Evolutionary conservation across 35 echinoderm and acorn worm genomes (phyloP), one percentile per base, ranked within the genome.

Genomic region (Amphiura filiformis): DNA sequence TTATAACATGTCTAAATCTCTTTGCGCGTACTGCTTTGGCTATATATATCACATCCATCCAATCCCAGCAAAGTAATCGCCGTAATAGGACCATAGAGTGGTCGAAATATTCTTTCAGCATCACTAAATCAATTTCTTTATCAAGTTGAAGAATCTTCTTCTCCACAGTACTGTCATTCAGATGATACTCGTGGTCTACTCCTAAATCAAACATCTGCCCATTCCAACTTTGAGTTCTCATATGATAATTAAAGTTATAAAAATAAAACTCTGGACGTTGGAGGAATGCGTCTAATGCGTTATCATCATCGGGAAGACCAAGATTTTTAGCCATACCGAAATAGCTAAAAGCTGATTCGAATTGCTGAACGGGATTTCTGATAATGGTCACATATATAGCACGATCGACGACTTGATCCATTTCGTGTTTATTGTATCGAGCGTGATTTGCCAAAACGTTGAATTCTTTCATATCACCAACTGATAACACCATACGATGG

Each of bases 81-180:
- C 87, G 79, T 0, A 99, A 75, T 23, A 99, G 56, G 34, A 99
- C 86, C 23, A 99, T 84, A 0, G 96, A 99, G 83, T 99, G 92
- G 2, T 99, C 93, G 61, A 92, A 95, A 39, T 94, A 94, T 57
- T 99, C 96, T 35, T 90, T 92, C 9, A 99, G 56, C 86, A 99
- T 90, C 0, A 99, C 96, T 13, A 99, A 56, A 80, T 99, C 96
- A 44, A 99, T 77, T 57, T 92, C 78, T 20, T 38, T 20, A 30
- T 87, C 93, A 34, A 99, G 37, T 42, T 77, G 35, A 4, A 40
- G 20, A 23, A 99, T 93, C 11, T 82, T 90, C 32, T 79, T n/a
- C 0, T 93, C 75, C 18, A 95, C 81, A 39, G 47, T 22, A 32
- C 38, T 22, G 1, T 44, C 32, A 52, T 92, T 80, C 0, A 28